Evolutionary conservation across 2,113 vertebrate species (phyloP), one percentile per base, ranked within the genome.

Genomic region (Columbina picui): DNA sequence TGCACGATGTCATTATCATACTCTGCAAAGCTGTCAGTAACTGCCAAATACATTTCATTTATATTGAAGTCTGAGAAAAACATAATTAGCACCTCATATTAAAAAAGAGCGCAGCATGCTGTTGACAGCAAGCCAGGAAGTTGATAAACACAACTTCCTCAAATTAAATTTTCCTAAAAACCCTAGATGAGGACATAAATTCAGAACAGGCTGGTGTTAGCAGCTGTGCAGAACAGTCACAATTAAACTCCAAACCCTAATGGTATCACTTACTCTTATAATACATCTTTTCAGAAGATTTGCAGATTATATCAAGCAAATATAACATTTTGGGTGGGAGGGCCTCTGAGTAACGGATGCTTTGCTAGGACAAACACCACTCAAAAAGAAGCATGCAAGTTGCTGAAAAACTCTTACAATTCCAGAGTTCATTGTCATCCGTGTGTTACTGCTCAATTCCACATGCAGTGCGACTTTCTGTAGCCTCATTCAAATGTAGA

Each of bases 81-180:
- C 53, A 84, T 95, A 96, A 97, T 97, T 97, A 97, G 84, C 92
- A 94, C 90, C 95, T 96, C 79, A 75, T 63, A 52, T 87, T 91
- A 90, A 91, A 93, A 93, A 94, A 93, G 68, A 76, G 91, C 93
- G 73, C 45, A 77, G 63, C 39, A 17, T 77, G 67, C 30, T 89
- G 57, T 87, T 97, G 87, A 96, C 73, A 84, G 63, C 64, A 52
- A 95, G 90, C 87, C 94, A 97, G 63, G 82, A 97, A 97, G 86
- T 26, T 83, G 85, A 97, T 94, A 96, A 97, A 96, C 77, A 96
- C 55, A 92, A 74, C 59, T 94, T 96, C 87, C 91, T 96, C 75
- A 79, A 96, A 98, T 95, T 96, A 69, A 96, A 88, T 96, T 94
- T 90, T 74, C 75, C 78, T 89, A 64, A 95, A 96, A 92, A 95